Evolutionary conservation across 1,140 invertebrate species (phyloP).

Genomic region (Calephelis virginiensis): DNA sequence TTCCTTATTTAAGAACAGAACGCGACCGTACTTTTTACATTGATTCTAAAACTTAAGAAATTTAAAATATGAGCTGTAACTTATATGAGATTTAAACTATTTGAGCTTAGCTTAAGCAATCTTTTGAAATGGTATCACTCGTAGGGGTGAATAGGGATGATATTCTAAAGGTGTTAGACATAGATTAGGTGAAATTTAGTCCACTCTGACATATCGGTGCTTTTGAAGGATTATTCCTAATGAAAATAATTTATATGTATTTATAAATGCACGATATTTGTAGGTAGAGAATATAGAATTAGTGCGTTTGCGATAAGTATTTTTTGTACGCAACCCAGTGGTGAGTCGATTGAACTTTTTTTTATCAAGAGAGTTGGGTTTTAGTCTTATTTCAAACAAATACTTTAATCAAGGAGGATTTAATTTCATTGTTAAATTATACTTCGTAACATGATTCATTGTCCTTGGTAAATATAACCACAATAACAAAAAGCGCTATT

Average conservation of each 20-base stretch:
- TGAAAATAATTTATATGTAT: conserved; percentile 43
- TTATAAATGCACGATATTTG: conserved; percentile 44
- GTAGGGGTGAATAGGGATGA: conserved; percentile 53
- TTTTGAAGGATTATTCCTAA: conserved; percentile 67
- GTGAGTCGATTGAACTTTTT: neutral
- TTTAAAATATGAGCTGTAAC: neutral
- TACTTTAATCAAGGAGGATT: neutral
- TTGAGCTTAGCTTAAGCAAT: conserved; percentile 16
- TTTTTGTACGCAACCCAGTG: conserved; percentile 36
- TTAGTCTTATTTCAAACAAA: neutral
- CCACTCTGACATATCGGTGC: conserved; percentile 74
- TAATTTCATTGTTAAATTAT: too few species aligned
- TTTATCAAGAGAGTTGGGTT: neutral
- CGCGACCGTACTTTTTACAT: neutral
- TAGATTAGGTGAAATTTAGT: conserved; percentile 58
- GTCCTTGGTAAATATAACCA: too few species aligned
- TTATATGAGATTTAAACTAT: conserved; percentile 9
- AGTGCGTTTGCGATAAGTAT: conserved; percentile 36
- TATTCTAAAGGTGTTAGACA: conserved; percentile 61
- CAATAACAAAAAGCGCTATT: too few species aligned
- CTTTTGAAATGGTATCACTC: conserved; percentile 22
- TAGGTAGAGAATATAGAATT: conserved; percentile 41
- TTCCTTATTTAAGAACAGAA: neutral
- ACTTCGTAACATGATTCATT: too few species aligned
- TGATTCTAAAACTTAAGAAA: neutral